Conservation (phyloP, 2,797 vertebrate species). For the Artibeus jamaicensis region DNA sequence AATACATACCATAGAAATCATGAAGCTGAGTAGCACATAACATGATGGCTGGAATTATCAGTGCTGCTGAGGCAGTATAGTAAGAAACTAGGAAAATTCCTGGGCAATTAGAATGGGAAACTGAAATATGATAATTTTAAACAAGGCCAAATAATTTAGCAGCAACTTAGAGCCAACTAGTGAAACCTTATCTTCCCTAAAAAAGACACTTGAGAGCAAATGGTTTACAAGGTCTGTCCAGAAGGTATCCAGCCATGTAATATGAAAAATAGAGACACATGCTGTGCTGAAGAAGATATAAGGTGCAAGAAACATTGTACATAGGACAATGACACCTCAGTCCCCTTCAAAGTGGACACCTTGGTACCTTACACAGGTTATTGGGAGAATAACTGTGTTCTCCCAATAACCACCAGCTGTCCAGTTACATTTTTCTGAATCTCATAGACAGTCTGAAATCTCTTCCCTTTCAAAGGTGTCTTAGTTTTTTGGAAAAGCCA, state of each 20-base stretch:
- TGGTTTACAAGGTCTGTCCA: background rate
- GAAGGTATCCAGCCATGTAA: background rate
- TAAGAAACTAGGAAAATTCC: background rate
- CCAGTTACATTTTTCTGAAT: background rate
- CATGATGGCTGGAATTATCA: background rate
- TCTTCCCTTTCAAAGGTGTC: background rate
- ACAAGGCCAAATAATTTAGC: background rate
- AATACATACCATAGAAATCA: background rate
- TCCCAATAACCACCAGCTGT: background rate
- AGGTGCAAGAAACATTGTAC: background rate
- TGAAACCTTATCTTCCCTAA: background rate
- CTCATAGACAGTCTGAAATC: background rate
- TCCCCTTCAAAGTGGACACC: background rate
- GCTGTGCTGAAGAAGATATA: background rate
- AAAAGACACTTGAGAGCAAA: background rate
- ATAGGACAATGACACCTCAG: background rate
- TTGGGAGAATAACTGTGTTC: background rate
- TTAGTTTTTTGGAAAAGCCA: background rate
- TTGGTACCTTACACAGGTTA: background rate
- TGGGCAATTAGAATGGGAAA: background rate
- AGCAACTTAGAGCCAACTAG: background rate
- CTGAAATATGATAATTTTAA: background rate
- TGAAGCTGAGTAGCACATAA: background rate
- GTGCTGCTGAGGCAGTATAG: background rate
- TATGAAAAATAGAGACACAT: background rate